Conservation (phyloP, 2,888 invertebrate species). For the Dione vanillae region DNA sequence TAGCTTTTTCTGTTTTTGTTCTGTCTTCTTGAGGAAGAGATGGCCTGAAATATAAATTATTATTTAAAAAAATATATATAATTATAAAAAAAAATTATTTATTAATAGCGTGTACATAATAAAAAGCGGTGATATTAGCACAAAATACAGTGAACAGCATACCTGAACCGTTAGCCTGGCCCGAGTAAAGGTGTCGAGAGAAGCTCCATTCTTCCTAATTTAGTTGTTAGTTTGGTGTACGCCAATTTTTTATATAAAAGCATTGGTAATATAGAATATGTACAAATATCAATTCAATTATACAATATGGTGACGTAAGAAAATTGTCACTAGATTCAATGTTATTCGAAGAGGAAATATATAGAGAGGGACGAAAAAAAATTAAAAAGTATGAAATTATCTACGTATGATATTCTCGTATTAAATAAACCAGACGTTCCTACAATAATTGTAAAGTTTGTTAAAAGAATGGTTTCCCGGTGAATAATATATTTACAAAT, state of each 20-base stretch:
- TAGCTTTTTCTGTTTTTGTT: conserved; percentile 42
- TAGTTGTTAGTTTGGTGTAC: conserved; percentile 46
- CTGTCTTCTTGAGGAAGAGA: conserved; percentile 49
- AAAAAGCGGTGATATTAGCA: conserved; percentile 44
- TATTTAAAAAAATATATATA: conserved; percentile 51
- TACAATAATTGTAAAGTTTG: not conserved
- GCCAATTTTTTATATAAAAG: conserved; percentile 30
- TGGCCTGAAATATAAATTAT: conserved; percentile 54
- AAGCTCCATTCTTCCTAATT: conserved; percentile 45
- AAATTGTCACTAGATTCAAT: not conserved
- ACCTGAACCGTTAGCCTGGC: conserved; percentile 68
- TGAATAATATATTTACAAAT: conserved; percentile 21
- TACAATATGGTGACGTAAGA: not conserved
- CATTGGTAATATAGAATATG: conserved; percentile 16
- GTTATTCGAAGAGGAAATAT: not conserved
- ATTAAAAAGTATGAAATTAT: not conserved
- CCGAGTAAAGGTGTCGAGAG: conserved; percentile 41
- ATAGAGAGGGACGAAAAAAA: not conserved
- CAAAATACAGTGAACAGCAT: conserved; percentile 63
- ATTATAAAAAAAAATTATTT: conserved; percentile 28
- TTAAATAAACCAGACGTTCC: not conserved
- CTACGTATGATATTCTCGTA: not conserved
- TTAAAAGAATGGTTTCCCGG: not conserved
- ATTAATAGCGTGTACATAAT: conserved; percentile 44
- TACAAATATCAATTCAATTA: conserved; percentile 2